Conservation (phyloP, 2,888 invertebrate genomes). For the Tipula unca region DNA sequence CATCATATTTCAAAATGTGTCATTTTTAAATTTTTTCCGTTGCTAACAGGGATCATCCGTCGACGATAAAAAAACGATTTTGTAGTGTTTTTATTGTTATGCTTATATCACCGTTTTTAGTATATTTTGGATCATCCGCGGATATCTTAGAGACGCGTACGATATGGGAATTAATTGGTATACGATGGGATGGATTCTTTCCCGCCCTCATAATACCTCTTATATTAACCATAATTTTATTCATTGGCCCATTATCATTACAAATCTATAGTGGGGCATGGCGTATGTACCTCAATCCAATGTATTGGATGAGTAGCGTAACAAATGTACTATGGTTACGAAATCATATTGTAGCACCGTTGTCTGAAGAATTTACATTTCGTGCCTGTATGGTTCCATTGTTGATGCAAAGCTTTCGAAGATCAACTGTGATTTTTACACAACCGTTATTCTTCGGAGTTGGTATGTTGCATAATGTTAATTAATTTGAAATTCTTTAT, state of each 20-base stretch:
- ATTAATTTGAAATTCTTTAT: not conserved
- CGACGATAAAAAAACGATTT: conserved; percentile 79
- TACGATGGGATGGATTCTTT: conserved; percentile 63
- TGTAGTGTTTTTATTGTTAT: conserved; percentile 77
- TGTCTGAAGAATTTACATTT: conserved; percentile 94
- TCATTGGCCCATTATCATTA: conserved; percentile 74
- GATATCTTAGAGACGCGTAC: conserved; percentile 52
- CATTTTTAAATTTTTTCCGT: conserved; percentile 19
- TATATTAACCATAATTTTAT: conserved; percentile 68
- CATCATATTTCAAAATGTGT: not conserved
- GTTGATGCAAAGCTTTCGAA: conserved; percentile 70
- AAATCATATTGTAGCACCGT: conserved; percentile 82
- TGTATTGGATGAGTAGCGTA: conserved; percentile 62
- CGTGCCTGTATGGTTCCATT: conserved; percentile 92
- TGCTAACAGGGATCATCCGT: conserved; percentile 73
- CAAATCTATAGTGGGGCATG: conserved; percentile 59
- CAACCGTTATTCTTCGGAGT: conserved; percentile 89
- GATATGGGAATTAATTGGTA: conserved; percentile 63
- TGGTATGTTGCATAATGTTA: not conserved
- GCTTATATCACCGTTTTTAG: conserved; percentile 67
- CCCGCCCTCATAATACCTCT: conserved; percentile 66
- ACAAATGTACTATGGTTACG: conserved; percentile 76
- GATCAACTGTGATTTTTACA: conserved; percentile 66
- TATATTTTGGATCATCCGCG: conserved; percentile 61
- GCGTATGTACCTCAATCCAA: conserved; percentile 48